Percentiles rank a stretch among this genome's conserved stretches.
These are phyloP conservation scores for Silurus meridionalis DNA, from an alignment of 2,113 vertebrate genomes.

Conservation along the genomic window DNA sequence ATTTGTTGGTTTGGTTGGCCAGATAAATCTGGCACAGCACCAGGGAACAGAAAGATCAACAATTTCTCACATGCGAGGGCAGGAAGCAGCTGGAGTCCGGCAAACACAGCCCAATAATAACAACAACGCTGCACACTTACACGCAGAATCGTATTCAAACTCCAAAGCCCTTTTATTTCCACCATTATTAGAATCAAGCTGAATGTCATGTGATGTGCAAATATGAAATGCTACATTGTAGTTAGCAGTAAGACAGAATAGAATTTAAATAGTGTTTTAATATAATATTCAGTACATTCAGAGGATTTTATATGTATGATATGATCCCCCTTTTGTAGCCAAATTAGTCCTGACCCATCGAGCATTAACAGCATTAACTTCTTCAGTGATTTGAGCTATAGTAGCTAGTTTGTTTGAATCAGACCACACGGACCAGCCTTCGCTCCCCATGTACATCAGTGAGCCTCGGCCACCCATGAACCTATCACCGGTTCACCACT, in stretches of 20 bases:
- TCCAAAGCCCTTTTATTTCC: constrained; percentile 34
- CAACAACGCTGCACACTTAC: constrained; percentile 63
- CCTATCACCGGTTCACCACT: too few species aligned
- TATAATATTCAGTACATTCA: background rate
- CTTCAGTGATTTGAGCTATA: too few species aligned
- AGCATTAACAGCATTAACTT: too few species aligned
- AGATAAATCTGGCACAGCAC: constrained; percentile 39
- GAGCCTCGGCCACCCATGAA: too few species aligned
- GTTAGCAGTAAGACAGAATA: background rate
- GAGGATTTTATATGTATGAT: background rate
- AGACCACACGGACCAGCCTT: too few species aligned
- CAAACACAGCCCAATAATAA: constrained; percentile 57
- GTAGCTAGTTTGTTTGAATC: too few species aligned
- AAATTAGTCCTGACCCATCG: too few species aligned
- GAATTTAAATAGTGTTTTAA: background rate
- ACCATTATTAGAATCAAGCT: background rate
- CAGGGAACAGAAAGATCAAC: constrained; percentile 70
- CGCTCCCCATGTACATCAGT: too few species aligned
- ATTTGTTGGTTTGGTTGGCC: constrained; percentile 46
- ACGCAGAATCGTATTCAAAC: constrained; percentile 49
- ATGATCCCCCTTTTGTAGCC: too few species aligned
- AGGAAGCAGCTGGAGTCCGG: constrained; percentile 70
- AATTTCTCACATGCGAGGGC: constrained; percentile 65
- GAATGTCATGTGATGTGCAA: background rate
- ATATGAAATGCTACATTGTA: background rate